Conservation (phyloP, 2,113 vertebrate species). For the Prochilodus magdalenae region DNA sequence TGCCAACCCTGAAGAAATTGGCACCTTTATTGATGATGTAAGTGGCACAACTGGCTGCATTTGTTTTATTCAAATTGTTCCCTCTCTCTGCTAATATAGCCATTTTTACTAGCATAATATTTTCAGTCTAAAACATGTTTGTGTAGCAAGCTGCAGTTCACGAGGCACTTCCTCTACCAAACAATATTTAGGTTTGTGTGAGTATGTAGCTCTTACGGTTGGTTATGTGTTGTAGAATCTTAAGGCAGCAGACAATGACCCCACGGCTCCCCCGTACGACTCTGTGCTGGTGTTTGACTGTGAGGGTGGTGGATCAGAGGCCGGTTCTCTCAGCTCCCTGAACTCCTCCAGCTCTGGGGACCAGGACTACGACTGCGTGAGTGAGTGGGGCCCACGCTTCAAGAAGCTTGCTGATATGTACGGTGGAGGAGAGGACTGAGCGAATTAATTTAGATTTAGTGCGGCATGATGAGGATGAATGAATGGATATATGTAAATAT, state of each 20-base stretch:
- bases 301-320: conserved; percentile 91
- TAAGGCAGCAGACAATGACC: conserved; percentile 90
- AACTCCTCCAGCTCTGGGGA: conserved; percentile 88
- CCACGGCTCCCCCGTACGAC: conserved; percentile 92
- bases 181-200: too few species aligned
- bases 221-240: conserved; percentile 79
- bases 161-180: too few species aligned
- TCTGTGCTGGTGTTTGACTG: conserved; percentile 95
- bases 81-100: too few species aligned
- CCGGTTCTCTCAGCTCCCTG: conserved; percentile 88
- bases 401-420: conserved; percentile 95
- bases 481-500: conserved; percentile 30
- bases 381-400: conserved; percentile 91
- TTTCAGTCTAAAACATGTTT: too few species aligned
- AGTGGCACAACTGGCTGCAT: not conserved
- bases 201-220: too few species aligned
- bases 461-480: not conserved
- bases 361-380: conserved; percentile 89
- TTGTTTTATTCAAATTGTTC: too few species aligned
- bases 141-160: too few species aligned
- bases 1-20: conserved; percentile 91
- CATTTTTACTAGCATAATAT: too few species aligned
- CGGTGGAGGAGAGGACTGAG: conserved; percentile 87
- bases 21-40: conserved; percentile 93
- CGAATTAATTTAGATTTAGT: too few species aligned